These are phyloP conservation scores for Ochotona curzoniae DNA, from an alignment of 2,113 vertebrate genomes.

Conservation along the genomic window DNA sequence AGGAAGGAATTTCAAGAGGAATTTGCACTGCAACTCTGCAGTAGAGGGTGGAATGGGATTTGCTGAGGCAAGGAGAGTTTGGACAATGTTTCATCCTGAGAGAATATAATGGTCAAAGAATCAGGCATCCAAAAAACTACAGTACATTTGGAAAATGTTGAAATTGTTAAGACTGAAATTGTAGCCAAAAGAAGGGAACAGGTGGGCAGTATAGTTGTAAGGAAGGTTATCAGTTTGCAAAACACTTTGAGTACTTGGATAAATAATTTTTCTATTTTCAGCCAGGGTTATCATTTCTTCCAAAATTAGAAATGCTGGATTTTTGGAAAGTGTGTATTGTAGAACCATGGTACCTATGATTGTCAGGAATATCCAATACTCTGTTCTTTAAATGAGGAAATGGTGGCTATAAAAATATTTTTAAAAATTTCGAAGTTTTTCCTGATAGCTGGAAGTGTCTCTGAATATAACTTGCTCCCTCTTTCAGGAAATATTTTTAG, in stretches of 20 bases:
- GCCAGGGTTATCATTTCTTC: constrained; percentile 20
- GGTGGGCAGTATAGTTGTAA: background rate
- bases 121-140: background rate
- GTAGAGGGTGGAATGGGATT: background rate
- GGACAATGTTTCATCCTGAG: background rate
- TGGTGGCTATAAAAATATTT: background rate
- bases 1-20: background rate
- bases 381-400: constrained; percentile 41
- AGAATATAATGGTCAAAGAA: background rate
- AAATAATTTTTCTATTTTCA: background rate
- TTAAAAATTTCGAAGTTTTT: constrained; percentile 12
- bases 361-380: background rate
- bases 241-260: background rate
- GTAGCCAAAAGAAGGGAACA: background rate
- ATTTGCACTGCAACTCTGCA: background rate
- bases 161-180: background rate
- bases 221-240: background rate
- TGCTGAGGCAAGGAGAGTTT: background rate
- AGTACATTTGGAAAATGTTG: background rate
- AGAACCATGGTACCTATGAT: background rate
- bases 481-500: constrained; percentile 18
- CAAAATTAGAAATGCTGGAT: background rate
- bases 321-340: background rate
- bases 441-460: background rate
- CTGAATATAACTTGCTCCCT: background rate